A percentile compares a stretch with the other conserved stretches of the same genome.
Evolutionary conservation across 2,113 vertebrate genomes (phyloP).

Genomic region (Salvelinus sp.): DNA sequence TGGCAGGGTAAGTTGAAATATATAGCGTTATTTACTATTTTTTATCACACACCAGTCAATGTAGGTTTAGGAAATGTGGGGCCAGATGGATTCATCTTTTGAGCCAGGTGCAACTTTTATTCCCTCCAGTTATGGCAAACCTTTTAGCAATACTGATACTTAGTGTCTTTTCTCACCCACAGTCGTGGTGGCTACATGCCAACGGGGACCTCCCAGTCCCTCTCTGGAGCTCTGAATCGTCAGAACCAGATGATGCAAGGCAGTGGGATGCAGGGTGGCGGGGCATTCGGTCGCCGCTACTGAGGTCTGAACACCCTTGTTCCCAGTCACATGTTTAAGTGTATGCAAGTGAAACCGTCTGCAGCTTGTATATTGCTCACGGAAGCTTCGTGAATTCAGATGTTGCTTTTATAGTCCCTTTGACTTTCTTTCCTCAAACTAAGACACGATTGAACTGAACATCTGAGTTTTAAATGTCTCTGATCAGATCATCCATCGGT

Average conservation of each 20-base stretch:
- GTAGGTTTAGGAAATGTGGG: not conserved
- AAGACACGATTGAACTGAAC: conserved; percentile 12
- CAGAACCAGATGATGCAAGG: conserved; percentile 76
- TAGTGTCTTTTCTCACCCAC: conserved; percentile 21
- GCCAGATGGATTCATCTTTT: not conserved
- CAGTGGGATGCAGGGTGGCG: conserved; percentile 53
- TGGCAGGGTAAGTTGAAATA: conserved; percentile 74
- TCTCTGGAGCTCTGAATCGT: conserved; percentile 73
- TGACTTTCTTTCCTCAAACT: conserved; percentile 8
- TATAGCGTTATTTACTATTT: too few relatives aligned
- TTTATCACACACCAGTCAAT: too few relatives aligned
- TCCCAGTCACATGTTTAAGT: conserved; percentile 4
- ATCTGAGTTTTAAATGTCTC: conserved; percentile 37
- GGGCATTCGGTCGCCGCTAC: conserved; percentile 77
- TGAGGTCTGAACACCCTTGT: conserved; percentile 39
- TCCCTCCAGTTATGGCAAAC: not conserved
- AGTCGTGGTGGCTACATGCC: conserved; percentile 77
- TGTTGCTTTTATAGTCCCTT: conserved; percentile 33
- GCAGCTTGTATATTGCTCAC: conserved; percentile 53
- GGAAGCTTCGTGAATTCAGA: conserved; percentile 33
- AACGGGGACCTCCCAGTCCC: conserved; percentile 77
- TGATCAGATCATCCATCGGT: conserved; percentile 11
- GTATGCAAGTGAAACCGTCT: conserved; percentile 9
- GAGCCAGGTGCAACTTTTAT: too few relatives aligned
- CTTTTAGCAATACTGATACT: too few relatives aligned